phyloP scores from a whole-genome alignment of 2,113 vertebrate genomes.

The Pandion haliaetus region DNA sequence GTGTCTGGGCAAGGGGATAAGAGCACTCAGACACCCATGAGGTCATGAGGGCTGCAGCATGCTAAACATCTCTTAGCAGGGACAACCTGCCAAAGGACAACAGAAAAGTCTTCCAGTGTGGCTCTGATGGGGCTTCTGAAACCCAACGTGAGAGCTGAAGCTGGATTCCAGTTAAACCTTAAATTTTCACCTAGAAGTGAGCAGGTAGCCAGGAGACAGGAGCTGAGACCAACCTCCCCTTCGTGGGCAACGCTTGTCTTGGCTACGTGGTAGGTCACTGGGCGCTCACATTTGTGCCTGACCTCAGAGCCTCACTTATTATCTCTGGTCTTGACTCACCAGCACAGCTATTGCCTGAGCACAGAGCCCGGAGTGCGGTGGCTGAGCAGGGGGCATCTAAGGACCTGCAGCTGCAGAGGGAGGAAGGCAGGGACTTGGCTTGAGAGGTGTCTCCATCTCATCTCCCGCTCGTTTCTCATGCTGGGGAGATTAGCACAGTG shows the following conservation, averaged over 20 bases:
- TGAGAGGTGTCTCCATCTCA: background rate
- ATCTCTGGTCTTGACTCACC: background rate
- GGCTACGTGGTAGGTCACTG: fast-evolving
- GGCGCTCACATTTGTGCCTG: background rate
- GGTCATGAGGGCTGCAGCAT: background rate
- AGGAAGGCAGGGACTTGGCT: background rate
- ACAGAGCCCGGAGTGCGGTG: background rate
- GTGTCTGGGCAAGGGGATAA: background rate
- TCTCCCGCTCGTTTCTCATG: background rate
- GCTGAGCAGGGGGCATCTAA: background rate
- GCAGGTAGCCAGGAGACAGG: background rate
- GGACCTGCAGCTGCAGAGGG: background rate
- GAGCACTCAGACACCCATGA: background rate
- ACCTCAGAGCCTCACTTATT: background rate
- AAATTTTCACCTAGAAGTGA: background rate
- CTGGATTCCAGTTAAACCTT: background rate
- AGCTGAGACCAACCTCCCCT: background rate
- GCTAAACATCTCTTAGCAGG: background rate
- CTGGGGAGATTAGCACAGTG: background rate
- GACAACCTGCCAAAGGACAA: background rate
- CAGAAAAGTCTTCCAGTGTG: background rate
- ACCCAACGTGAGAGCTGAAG: background rate
- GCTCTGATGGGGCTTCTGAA: background rate
- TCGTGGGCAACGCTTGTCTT: background rate
- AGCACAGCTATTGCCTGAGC: background rate